These are phyloP conservation scores for Ostrea denselamellosa DNA, from an alignment of 1,140 invertebrate genomes.

Conservation along the genomic window DNA sequence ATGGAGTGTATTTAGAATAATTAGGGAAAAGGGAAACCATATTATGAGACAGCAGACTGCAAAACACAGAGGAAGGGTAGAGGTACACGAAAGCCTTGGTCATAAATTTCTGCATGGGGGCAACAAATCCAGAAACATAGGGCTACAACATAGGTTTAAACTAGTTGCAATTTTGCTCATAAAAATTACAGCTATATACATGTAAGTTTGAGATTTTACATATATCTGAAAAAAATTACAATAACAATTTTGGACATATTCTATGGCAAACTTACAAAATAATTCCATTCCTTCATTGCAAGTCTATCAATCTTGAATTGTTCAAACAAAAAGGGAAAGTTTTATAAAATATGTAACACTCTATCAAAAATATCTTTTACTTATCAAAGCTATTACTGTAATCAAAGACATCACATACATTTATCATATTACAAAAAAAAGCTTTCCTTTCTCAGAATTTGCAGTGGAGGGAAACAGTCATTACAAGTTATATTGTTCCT, in stretches of 20 bases:
- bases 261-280: constrained; percentile 22
- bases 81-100: background rate
- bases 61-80: background rate
- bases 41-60: background rate
- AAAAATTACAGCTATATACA: constrained; percentile 6
- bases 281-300: constrained; percentile 20
- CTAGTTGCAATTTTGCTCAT: background rate
- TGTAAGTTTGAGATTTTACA: background rate
- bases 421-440: background rate
- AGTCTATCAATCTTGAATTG: constrained; percentile 26
- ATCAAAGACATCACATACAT: background rate
- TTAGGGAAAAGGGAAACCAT: background rate
- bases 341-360: background rate
- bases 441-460: background rate
- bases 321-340: constrained; percentile 8
- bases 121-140: background rate
- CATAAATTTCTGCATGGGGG: background rate
- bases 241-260: constrained; percentile 24
- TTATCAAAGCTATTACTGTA: background rate
- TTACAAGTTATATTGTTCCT: background rate
- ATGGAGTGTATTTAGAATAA: constrained; percentile 3
- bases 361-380: background rate
- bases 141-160: background rate
- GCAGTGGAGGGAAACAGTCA: background rate
- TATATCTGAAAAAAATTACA: background rate